Base-by-base conservation (phyloP, 2,797 vertebrate genomes). In the Knipowitschia caucasica region DNA sequence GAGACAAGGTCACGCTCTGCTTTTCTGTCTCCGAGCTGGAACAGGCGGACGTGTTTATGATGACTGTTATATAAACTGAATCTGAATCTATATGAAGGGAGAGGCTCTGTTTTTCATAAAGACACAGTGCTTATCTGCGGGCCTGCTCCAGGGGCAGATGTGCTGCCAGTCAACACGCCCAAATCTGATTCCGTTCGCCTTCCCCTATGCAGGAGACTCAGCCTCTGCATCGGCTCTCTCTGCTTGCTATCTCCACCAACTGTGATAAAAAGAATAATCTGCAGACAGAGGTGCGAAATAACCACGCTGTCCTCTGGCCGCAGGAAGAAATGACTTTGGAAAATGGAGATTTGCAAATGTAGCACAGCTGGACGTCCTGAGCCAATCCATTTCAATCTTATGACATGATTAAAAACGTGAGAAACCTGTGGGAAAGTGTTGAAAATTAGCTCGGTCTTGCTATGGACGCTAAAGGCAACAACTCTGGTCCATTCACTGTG, bases 191-290 rank as follows among this genome's bases (percentile, higher is more conserved):
- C 67, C 65, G 59, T 75, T 71, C 67, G 50, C 55, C 66, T 67
- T 70, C 69, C n/a, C 67, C 65, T 56, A 60, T 68, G 77, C 82
- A 82, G 66, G 77, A 80, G 79, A 76, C 80, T 83, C 80, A 57
- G 75, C 53, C 66, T 81, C 67, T 54, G 77, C 74, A 44, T 58
- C n/a, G 69, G n/a, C n/a, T n/a, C 73, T 67, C 71, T 62, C 76
- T 64, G 80, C 69, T 75, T 46, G 70, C 68, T 71, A 73, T 80
- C 74, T 73, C 66, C 67, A 25, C 71, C 9, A 53, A 40, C 62
- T 70, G 75, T 7, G 86, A 89, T 90, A 86, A 88, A 49, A 82
- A 75, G 70, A 87, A 75, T 81, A 81, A 85, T 83, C 79, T 80
- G 68, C 71, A 58, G 77, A 80, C 84, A 62, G 68, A 80, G 69